A percentile compares a stretch with the other conserved stretches of the same genome.
phyloP scores from a whole-genome alignment of 2,113 vertebrate genomes.

The Siniperca knerii region DNA sequence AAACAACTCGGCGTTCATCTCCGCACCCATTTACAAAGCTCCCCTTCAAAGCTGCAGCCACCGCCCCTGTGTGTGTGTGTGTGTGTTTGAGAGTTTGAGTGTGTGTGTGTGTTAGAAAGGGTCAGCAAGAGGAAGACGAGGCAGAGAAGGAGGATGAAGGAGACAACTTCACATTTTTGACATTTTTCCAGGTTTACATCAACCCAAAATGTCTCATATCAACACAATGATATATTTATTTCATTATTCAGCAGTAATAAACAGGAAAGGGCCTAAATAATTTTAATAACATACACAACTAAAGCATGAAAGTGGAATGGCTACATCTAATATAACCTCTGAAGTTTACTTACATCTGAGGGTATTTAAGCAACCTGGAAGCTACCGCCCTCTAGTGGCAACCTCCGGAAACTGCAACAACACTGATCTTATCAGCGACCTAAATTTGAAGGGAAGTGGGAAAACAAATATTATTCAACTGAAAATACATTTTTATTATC shows the following conservation, averaged over 20 bases:
- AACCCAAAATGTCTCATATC: background rate
- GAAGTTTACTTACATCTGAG: background rate
- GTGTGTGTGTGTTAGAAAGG: background rate
- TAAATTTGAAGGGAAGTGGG: background rate
- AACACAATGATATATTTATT: background rate
- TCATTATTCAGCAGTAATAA: background rate
- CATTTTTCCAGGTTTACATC: conserved; percentile 16
- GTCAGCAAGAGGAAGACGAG: background rate
- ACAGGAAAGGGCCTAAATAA: background rate
- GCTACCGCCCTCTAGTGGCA: conserved; percentile 17
- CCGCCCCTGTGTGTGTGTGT: background rate
- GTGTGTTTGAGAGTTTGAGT: conserved; percentile 11
- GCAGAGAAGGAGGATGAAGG: conserved; percentile 28
- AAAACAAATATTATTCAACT: background rate
- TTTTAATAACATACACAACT: background rate
- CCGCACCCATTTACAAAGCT: conserved; percentile 57
- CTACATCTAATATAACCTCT: background rate
- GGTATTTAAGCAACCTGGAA: background rate
- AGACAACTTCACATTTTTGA: conserved; percentile 13
- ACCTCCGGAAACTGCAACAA: background rate
- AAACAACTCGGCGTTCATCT: conserved; percentile 54
- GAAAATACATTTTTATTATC: background rate
- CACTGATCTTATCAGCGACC: background rate
- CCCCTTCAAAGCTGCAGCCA: conserved; percentile 59
- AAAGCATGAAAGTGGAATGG: background rate